Base-by-base conservation (phyloP, 2,113 vertebrate species). In the Pedetes capensis region DNA sequence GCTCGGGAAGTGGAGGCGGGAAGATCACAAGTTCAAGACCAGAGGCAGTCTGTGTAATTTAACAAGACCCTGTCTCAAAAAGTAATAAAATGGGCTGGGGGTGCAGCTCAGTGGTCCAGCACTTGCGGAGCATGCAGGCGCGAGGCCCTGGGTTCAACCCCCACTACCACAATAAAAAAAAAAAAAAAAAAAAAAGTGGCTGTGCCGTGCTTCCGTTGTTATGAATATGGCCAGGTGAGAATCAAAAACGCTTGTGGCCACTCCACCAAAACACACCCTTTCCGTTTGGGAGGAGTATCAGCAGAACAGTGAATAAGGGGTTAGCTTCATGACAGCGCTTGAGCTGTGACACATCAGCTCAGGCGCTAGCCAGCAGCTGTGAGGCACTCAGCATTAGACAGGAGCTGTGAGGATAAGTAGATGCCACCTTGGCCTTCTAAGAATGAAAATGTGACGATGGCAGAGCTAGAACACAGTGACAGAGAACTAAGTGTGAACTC, bases 321-420 rank as follows among this genome's bases (percentile, higher is more conserved):
- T 57, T 20, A 18, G 37, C 51, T 59, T 13, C 17, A 17, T 37
- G 49, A 16, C 20, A 2, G 0, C 49, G 61, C 51, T 25, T 8
- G 11, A 32, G 49, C 49, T 22, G 0, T 44, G 64, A 51, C 25
- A 13, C 37, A 3, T n/a, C 57, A 6, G 2, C 71, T 83, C 20
- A 10, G 17, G 76, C 8, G 20, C 64, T 20, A 9, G 90, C 44
- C 27, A 47, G 75, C 17, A 14, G 39, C 51, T 20, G 17, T 0
- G 0, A 16, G 0, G 2, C 17, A 8, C 61, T 63, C 80, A 64
- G 47, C 25, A 1, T 29, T 39, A 0, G 0, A 1, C 27, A 3
- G 1, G 44, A 29, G 20, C 63, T 4, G 1, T 1, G 0, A 13
- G 25, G 57, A 44, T 27, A 8, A 10, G 8, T 0, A 16, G 75